Conservation (phyloP, 1,140 invertebrate genomes). For the Listronotus bonariensis region DNA sequence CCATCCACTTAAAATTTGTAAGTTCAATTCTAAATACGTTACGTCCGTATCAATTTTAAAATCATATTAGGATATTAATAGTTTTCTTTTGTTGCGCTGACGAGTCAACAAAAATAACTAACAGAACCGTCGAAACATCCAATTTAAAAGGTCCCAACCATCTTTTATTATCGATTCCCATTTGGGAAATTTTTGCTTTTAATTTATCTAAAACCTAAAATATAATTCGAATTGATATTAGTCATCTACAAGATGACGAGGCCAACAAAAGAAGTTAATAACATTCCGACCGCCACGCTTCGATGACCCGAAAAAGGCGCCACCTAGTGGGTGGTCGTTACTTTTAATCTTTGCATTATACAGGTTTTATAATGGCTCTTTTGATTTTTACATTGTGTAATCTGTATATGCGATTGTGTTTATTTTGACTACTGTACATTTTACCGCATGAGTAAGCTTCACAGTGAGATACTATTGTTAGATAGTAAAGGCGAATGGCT, state of each 20-base stretch:
- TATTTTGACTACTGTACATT: slow-evolving; percentile 24
- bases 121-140: no score
- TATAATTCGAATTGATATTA: slow-evolving; percentile 37
- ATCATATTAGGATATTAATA: no score
- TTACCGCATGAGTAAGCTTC: slow-evolving; percentile 15
- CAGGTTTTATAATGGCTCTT: neutral
- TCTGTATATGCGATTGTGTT: slow-evolving; percentile 18
- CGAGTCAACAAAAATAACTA: no score
- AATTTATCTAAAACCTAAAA: slow-evolving; percentile 17
- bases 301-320: slow-evolving; percentile 29
- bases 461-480: slow-evolving; percentile 20
- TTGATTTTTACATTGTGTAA: neutral
- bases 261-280: slow-evolving; percentile 42
- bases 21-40: no score
- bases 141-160: no score
- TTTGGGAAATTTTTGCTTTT: neutral
- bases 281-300: slow-evolving; percentile 31
- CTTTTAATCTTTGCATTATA: no score
- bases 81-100: no score
- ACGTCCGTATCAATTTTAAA: no score
- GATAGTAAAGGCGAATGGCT: slow-evolving; percentile 6
- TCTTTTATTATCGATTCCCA: no score
- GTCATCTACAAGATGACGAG: slow-evolving; percentile 28
- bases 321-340: slow-evolving; percentile 39
- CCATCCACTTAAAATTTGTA: no score